phyloP scores from a whole-genome alignment of 2,888 invertebrate genomes.

The Xylota segnis region DNA sequence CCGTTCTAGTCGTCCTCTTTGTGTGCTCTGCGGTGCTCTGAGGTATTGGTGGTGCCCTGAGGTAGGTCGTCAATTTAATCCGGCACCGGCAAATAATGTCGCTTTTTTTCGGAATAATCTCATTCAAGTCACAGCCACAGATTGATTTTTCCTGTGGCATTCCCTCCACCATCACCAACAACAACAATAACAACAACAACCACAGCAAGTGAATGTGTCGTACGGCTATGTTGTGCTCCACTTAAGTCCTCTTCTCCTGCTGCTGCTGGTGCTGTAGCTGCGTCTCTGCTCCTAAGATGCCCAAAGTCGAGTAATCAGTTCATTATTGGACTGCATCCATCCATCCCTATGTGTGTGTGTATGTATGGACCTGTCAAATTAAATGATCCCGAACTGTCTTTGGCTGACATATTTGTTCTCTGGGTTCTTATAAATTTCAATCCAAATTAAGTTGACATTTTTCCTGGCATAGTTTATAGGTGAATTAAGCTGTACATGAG shows the following conservation, averaged over 20 bases:
- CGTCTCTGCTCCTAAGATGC: conserved; percentile 1
- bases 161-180: conserved; percentile 16
- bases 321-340: conserved; percentile 10
- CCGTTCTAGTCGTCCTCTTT: conserved; percentile 24
- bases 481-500: conserved; percentile 79
- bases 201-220: conserved; percentile 60
- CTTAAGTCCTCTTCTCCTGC: conserved; percentile 57
- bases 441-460: conserved; percentile 79
- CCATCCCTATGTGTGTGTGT: conserved; percentile 30
- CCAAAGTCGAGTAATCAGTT: conserved; percentile 36
- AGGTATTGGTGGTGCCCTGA: conserved; percentile 70
- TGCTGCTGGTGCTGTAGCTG: not conserved
- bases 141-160: conserved; percentile 61
- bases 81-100: conserved; percentile 77
- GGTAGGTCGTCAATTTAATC: conserved; percentile 79
- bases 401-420: conserved; percentile 79
- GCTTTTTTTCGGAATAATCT: conserved; percentile 77
- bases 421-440: conserved; percentile 79
- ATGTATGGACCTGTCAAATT: conserved; percentile 78
- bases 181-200: no score
- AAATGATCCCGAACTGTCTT: conserved; percentile 79
- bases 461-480: conserved; percentile 76
- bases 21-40: not conserved
- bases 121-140: conserved; percentile 68
- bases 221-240: conserved; percentile 68